These are phyloP conservation scores for Polypedilum vanderplanki DNA, from an alignment of 1,140 invertebrate genomes.

Conservation along the genomic window DNA sequence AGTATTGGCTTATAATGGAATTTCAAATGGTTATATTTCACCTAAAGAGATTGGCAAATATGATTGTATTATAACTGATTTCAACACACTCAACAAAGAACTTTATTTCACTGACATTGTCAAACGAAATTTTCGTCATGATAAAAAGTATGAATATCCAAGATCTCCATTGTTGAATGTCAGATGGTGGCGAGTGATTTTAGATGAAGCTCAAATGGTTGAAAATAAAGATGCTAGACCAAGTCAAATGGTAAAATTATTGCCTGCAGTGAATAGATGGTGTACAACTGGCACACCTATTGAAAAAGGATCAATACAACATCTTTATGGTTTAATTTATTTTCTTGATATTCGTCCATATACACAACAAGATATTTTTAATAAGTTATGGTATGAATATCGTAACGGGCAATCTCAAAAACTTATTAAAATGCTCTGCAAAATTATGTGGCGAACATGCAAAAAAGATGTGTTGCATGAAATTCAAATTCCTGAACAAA, in stretches of 20 bases:
- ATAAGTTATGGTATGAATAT: slow-evolving; percentile 50
- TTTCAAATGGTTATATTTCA: slow-evolving; percentile 55
- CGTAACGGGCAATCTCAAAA: slow-evolving; percentile 44
- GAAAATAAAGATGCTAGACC: slow-evolving; percentile 47
- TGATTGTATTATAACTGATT: slow-evolving; percentile 70
- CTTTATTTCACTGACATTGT: slow-evolving; percentile 45
- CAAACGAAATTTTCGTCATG: slow-evolving; percentile 32
- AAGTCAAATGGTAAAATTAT: slow-evolving; percentile 50
- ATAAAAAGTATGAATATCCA: slow-evolving; percentile 29
- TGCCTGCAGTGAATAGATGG: slow-evolving; percentile 67
- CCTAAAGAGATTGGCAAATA: slow-evolving; percentile 57
- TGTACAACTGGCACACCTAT: slow-evolving; percentile 73
- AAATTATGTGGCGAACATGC: slow-evolving; percentile 61
- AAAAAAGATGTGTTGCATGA: slow-evolving; percentile 57
- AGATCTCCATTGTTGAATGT: slow-evolving; percentile 56
- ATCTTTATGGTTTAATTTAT: slow-evolving; percentile 62
- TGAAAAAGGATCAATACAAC: slow-evolving; percentile 50
- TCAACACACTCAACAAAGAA: slow-evolving; percentile 56
- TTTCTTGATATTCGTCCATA: slow-evolving; percentile 61
- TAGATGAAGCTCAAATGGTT: slow-evolving; percentile 81
- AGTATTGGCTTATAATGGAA: slow-evolving; percentile 53
- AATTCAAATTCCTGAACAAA: slow-evolving; percentile 48
- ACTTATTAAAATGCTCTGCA: slow-evolving; percentile 50
- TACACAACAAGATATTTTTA: slow-evolving; percentile 49
- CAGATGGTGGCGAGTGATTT: slow-evolving; percentile 69